Conservation (phyloP, 2,888 invertebrate species). For the Troides helena region DNA sequence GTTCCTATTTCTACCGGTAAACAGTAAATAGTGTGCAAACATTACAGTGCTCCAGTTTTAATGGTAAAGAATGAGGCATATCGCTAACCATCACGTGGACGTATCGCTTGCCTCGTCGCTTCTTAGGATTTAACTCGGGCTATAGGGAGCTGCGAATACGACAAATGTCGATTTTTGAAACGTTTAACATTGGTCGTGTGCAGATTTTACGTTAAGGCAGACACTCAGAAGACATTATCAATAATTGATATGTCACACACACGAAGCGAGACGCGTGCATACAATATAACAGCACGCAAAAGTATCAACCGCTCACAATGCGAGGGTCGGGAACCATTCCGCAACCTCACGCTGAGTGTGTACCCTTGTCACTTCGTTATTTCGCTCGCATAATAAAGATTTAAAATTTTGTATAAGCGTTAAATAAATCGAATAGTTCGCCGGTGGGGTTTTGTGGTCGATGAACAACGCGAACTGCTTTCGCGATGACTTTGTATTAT, state of each 20-base stretch:
- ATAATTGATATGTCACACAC: conserved; percentile 13
- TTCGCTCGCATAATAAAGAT: conserved; percentile 30
- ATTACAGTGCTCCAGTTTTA: too few species aligned
- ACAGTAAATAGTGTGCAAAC: too few species aligned
- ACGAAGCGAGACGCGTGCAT: conserved; percentile 7
- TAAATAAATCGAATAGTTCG: conserved; percentile 17
- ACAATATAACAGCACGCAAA: conserved; percentile 18
- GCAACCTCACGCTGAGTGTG: conserved; percentile 33
- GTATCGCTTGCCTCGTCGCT: too few species aligned
- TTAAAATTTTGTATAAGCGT: conserved; percentile 29
- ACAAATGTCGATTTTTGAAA: background rate
- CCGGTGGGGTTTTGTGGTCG: conserved; percentile 27
- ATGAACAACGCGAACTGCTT: conserved; percentile 26
- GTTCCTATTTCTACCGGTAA: too few species aligned
- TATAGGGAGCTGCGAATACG: background rate
- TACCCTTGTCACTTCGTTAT: conserved; percentile 28
- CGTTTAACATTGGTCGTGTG: background rate
- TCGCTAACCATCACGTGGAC: too few species aligned
- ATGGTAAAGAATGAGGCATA: too few species aligned
- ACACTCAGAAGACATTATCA: conserved; percentile 17
- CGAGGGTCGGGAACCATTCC: conserved; percentile 18
- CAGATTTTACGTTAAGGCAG: conserved; percentile 1
- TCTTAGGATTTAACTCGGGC: too few species aligned
- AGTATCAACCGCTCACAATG: conserved; percentile 18
- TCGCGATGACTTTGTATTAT: conserved; percentile 27